Percentiles rank a stretch among this genome's conserved stretches.
phyloP scores from a whole-genome alignment of 2,113 vertebrate species.

The Limnothrissa miodon region DNA sequence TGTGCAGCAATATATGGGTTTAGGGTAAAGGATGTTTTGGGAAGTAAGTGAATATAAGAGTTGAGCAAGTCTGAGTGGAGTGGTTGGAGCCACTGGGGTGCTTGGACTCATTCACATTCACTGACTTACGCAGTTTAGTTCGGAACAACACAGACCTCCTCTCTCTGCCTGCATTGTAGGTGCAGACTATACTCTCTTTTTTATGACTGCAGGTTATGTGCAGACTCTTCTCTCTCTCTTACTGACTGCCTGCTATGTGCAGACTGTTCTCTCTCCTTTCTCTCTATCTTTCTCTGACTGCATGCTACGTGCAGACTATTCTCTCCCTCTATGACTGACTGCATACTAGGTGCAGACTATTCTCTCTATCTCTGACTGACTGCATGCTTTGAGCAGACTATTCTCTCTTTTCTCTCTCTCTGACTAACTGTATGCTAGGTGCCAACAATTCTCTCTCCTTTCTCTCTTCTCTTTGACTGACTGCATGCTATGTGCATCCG shows the following conservation, averaged over 20 bases:
- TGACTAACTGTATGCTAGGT: conserved; percentile 61
- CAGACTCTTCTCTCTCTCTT: too few relatives aligned
- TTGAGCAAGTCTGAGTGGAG: too few relatives aligned
- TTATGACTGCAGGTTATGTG: too few relatives aligned
- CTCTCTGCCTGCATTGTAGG: too few relatives aligned
- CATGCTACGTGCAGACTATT: conserved; percentile 3
- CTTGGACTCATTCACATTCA: neutral
- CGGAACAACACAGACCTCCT: too few relatives aligned
- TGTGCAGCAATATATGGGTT: too few relatives aligned
- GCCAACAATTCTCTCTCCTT: conserved; percentile 31
- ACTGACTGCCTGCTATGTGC: too few relatives aligned
- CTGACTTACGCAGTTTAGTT: neutral
- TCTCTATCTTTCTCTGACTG: conserved; percentile 34
- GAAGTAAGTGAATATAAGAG: too few relatives aligned
- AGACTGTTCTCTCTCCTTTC: too few relatives aligned
- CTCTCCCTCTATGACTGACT: conserved; percentile 52
- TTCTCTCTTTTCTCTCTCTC: conserved; percentile 41
- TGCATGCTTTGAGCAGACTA: conserved; percentile 8
- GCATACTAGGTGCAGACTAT: conserved; percentile 18
- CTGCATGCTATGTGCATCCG: conserved; percentile 68
- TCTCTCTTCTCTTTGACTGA: conserved; percentile 53
- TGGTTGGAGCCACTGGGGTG: too few relatives aligned
- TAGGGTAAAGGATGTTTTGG: too few relatives aligned
- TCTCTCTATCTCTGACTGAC: conserved; percentile 32
- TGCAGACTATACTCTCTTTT: too few relatives aligned